Base-by-base conservation (phyloP, 2,113 vertebrate species). In the Melozone crissalis region DNA sequence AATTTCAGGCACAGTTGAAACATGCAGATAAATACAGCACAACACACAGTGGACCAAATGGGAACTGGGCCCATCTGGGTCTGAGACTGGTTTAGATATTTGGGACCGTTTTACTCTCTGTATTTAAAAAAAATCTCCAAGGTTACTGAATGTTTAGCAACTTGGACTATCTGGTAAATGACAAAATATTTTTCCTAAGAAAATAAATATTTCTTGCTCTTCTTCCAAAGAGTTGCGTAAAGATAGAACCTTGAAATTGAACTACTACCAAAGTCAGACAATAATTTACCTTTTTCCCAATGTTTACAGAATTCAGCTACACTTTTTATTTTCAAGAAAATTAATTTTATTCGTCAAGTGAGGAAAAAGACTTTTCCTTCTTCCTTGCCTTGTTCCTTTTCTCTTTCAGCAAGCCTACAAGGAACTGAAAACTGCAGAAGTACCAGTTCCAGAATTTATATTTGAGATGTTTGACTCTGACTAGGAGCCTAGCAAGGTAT, bases 21-120 rank as follows among this genome's bases (percentile, higher is more conserved):
- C 0, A 2, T 15, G 8, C 22, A 39, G 15, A 5, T 30, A 39
- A 39, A 5, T 54, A 21, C 2, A 9, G 6, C 22, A 61, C 6
- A 49, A 43, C 0, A 4, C 10, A 46, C 5, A 15, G 11, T 0
- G 11, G 16, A 23, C 8, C 11, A 3, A 2, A 7, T 49, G 30
- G 17, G 17, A 78, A 2, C 14, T 84, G 10, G 17, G 11, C 4
- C 14, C 35, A 17, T 24, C 6, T 69, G 58, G 4, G 13, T 33
- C 22, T 44, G 27, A 27, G 35, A 13, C 12, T 57, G 30, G 39
- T 72, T 82, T 47, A 57, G 43, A 23, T 8, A 9, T 46, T 13
- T 41, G 13, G 24, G 11, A 3, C 0, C 22, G 49, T 71, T 67
- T 46, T 41, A 23, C 1, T 63, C 15, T n/a, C 26, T 39, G 4